Conservation (phyloP, 2,888 invertebrate genomes). For the Thysanoteuthis rhombus region DNA sequence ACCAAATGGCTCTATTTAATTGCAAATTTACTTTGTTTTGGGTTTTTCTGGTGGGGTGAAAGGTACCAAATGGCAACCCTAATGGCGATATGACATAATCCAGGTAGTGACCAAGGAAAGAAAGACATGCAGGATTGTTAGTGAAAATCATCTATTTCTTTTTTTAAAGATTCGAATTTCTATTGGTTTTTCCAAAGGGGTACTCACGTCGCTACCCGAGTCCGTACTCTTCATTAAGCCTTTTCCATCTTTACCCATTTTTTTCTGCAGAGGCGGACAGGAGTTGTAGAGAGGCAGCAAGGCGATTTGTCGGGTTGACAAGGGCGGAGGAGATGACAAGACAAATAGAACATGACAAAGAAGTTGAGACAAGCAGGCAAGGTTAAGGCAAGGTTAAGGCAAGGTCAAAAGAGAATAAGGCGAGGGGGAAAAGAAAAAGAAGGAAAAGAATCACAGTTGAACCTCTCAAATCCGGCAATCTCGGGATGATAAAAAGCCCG, state of each 20-base stretch:
- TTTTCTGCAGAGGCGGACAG: conserved; percentile 17
- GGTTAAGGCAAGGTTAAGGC: not conserved
- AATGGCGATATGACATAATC: too few species aligned
- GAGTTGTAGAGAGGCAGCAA: not conserved
- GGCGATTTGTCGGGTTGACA: not conserved
- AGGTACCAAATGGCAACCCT: too few species aligned
- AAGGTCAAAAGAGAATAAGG: not conserved
- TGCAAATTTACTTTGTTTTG: too few species aligned
- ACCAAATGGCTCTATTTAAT: too few species aligned
- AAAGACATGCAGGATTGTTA: too few species aligned
- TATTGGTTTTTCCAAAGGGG: not conserved
- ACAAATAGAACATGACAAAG: conserved; percentile 19
- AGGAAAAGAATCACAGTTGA: not conserved
- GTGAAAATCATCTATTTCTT: not conserved
- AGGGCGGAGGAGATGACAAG: not conserved
- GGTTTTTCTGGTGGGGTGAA: too few species aligned
- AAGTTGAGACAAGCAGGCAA: conserved; percentile 14
- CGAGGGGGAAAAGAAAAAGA: not conserved
- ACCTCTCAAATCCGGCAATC: too few species aligned
- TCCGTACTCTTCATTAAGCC: conserved; percentile 25
- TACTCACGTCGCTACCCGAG: conserved; percentile 27
- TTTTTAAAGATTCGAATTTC: not conserved
- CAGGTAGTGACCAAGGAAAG: too few species aligned
- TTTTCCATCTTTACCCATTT: conserved; percentile 30
- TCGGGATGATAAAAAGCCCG: too few species aligned